These are phyloP conservation scores for Zaprionus lachaisei DNA, from an alignment of 1,140 invertebrate genomes.

Conservation along the genomic window DNA sequence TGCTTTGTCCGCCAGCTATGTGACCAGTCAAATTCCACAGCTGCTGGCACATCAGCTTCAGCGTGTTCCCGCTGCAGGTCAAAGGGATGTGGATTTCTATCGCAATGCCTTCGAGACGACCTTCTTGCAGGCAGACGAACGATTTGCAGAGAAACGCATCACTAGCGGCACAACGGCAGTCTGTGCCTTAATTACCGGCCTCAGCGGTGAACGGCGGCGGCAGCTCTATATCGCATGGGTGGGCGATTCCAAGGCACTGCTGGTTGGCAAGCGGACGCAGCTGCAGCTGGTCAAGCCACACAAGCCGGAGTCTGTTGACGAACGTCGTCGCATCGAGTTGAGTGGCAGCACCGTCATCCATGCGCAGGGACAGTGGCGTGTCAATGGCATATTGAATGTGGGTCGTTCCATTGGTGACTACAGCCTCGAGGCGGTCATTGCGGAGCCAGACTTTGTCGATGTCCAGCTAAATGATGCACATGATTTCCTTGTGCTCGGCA, in stretches of 20 bases:
- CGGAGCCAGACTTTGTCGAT: constrained; percentile 92
- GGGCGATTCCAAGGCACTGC: constrained; percentile 95
- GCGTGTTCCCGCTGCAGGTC: not conserved
- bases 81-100: constrained; percentile 56
- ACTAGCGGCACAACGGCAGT: constrained; percentile 94
- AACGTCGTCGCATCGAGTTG: constrained; percentile 66
- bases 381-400: constrained; percentile 81
- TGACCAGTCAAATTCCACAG: constrained; percentile 94
- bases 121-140: constrained; percentile 92
- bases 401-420: constrained; percentile 81
- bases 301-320: constrained; percentile 87
- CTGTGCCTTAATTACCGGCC: constrained; percentile 86
- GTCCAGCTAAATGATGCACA: constrained; percentile 90
- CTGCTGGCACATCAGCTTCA: constrained; percentile 91
- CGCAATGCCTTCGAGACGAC: constrained; percentile 87
- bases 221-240: constrained; percentile 94
- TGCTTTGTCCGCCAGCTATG: constrained; percentile 94
- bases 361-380: constrained; percentile 78
- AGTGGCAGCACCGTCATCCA: constrained; percentile 72
- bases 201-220: constrained; percentile 86
- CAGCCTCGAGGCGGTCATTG: constrained; percentile 88
- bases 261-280: constrained; percentile 87
- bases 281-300: constrained; percentile 92
- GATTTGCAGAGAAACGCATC: constrained; percentile 90
- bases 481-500: constrained; percentile 96